Evolutionary conservation across 2,797 vertebrate species (phyloP).

Genomic region (Anabas testudineus): DNA sequence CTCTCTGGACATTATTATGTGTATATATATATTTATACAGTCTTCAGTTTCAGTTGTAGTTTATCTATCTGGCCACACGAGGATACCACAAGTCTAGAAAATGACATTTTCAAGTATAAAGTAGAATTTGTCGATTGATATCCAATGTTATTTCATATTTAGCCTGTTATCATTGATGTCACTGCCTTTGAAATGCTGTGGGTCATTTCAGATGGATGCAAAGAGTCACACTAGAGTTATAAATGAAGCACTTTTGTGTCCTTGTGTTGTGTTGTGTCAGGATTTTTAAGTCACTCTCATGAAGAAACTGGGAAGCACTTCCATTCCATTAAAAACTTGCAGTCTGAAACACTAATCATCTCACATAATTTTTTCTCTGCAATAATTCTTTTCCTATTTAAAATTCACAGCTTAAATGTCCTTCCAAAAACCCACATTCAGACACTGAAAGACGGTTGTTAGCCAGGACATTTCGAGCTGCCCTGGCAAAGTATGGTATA

Average conservation of each 20-base stretch:
- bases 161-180: background rate
- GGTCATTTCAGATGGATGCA: background rate
- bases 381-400: slow-evolving; percentile 55
- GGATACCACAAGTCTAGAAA: slow-evolving; percentile 60
- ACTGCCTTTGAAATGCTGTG: background rate
- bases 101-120: slow-evolving; percentile 4
- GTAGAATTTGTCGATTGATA: background rate
- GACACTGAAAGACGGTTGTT: slow-evolving; percentile 62
- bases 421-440: slow-evolving; percentile 65
- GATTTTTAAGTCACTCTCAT: slow-evolving; percentile 30
- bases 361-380: slow-evolving; percentile 33
- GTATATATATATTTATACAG: too few species aligned
- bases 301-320: slow-evolving; percentile 26
- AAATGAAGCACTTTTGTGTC: slow-evolving; percentile 5
- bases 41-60: slow-evolving; percentile 56
- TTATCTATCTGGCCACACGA: slow-evolving; percentile 67
- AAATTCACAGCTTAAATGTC: slow-evolving; percentile 62
- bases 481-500: slow-evolving; percentile 49
- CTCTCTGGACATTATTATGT: background rate
- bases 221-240: background rate
- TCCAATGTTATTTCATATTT: background rate
- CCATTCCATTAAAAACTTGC: slow-evolving; percentile 29
- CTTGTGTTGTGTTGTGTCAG: slow-evolving; percentile 37
- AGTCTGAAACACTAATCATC: slow-evolving; percentile 34
- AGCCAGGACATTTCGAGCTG: slow-evolving; percentile 68